Conservation (phyloP, 1,140 invertebrate species). For the Microplitis demolitor region DNA sequence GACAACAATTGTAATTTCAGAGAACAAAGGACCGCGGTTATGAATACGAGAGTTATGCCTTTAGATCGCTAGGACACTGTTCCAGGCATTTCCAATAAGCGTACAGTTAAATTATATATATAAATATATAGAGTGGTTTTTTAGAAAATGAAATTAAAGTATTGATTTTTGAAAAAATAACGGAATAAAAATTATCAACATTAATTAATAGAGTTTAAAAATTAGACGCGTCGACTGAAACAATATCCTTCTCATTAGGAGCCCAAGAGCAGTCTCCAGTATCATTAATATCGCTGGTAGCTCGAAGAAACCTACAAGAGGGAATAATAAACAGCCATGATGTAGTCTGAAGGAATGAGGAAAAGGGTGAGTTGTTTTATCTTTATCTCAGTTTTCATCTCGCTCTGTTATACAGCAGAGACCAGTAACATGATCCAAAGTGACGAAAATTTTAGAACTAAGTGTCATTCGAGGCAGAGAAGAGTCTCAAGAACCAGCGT, state of each 20-base stretch:
- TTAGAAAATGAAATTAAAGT: neutral
- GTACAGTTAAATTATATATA: no score
- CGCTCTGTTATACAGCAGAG: neutral
- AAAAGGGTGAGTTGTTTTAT: neutral
- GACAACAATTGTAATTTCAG: no score
- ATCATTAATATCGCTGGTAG: slow-evolving; percentile 21
- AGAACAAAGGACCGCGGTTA: no score
- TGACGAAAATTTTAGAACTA: slow-evolving; percentile 21
- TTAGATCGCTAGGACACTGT: no score
- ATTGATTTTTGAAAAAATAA: neutral
- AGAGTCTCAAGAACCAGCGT: slow-evolving; percentile 24
- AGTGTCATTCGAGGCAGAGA: slow-evolving; percentile 46
- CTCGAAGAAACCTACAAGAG: slow-evolving; percentile 29
- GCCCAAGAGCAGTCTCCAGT: slow-evolving; percentile 8
- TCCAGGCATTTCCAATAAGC: no score
- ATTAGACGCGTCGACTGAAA: slow-evolving; percentile 2
- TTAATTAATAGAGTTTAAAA: slow-evolving; percentile 1
- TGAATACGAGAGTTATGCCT: no score
- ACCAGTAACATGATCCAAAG: slow-evolving; percentile 43
- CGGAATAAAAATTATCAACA: neutral
- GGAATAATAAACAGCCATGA: slow-evolving; percentile 44
- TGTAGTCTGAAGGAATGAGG: slow-evolving; percentile 8
- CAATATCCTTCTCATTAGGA: slow-evolving; percentile 22
- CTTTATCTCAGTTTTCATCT: no score
- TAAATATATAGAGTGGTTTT: no score